A percentile compares a stretch with the other conserved stretches of the same genome.
Conservation (phyloP, 2,113 vertebrate genomes). For the Octodon degus region DNA sequence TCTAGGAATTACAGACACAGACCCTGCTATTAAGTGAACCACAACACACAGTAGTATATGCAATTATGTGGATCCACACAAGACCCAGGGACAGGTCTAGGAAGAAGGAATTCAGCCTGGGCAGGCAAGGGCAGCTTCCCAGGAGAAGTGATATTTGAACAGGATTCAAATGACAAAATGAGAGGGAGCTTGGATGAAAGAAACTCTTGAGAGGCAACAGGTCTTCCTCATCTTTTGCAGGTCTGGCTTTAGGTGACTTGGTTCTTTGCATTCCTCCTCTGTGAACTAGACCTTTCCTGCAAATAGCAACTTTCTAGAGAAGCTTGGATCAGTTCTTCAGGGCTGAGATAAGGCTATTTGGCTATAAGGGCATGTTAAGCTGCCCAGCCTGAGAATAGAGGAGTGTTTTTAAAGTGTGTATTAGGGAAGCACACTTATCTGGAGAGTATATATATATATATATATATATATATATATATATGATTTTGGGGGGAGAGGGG, state of each 20-base stretch:
- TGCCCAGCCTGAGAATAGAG: neutral
- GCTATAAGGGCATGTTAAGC: neutral
- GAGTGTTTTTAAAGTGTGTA: neutral
- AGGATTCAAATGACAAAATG: neutral
- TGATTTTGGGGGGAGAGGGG: neutral
- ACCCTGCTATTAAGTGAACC: slow-evolving; percentile 33
- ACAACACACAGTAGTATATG: neutral
- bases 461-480: neutral
- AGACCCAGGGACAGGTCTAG: neutral
- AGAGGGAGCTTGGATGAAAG: neutral
- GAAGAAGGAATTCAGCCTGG: neutral
- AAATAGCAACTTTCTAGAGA: neutral
- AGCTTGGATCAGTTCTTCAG: neutral
- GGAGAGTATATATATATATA: neutral
- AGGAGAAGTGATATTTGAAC: neutral
- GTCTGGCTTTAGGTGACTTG: neutral
- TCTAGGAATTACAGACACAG: slow-evolving; percentile 46
- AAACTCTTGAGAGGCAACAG: neutral
- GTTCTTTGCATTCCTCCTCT: neutral
- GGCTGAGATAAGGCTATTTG: neutral
- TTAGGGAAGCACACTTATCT: neutral
- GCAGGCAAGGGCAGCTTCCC: neutral
- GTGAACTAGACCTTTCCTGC: neutral
- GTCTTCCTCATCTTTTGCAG: neutral
- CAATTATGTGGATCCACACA: neutral